phyloP scores from a whole-genome alignment of 2,888 invertebrate genomes.

The Carterocephalus palaemon region DNA sequence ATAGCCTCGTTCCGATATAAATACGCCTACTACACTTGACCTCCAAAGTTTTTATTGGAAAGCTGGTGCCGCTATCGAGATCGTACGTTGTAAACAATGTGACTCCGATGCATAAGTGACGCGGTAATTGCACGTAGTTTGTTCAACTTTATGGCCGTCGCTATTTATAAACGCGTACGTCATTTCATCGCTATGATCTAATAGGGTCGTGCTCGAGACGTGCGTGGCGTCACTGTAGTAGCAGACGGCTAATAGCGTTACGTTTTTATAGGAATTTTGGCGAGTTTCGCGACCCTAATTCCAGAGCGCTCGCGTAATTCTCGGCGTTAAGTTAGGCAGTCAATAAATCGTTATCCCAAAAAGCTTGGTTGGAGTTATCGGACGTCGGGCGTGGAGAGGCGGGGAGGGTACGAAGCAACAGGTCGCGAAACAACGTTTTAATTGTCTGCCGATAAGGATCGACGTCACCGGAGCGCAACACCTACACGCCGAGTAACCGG shows the following conservation, averaged over 20 bases:
- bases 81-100: conserved; percentile 63
- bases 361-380: conserved; percentile 27
- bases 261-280: conserved; percentile 7
- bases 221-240: conserved; percentile 3
- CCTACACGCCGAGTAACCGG: conserved; percentile 54
- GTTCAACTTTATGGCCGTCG: conserved; percentile 27
- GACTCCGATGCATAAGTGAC: conserved; percentile 24
- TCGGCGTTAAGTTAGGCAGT: conserved; percentile 39
- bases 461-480: conserved; percentile 69
- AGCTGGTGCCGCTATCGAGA: conserved; percentile 70
- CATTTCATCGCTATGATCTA: conserved; percentile 26
- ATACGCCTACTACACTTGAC: conserved; percentile 79
- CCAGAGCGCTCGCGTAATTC: conserved; percentile 33
- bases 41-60: conserved; percentile 78
- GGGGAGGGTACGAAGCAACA: conserved; percentile 55
- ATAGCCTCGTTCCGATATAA: conserved; percentile 75
- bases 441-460: conserved; percentile 73
- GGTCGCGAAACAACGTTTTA: conserved; percentile 74
- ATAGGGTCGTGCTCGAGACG: no score
- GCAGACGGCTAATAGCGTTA: conserved; percentile 4
- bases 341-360: conserved; percentile 46
- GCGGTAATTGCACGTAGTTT: conserved; percentile 24
- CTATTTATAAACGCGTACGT: conserved; percentile 28
- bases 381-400: conserved; percentile 35
- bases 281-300: conserved; percentile 10